phyloP scores from a whole-genome alignment of 2,113 vertebrate species.

The Pantherophis guttatus region DNA sequence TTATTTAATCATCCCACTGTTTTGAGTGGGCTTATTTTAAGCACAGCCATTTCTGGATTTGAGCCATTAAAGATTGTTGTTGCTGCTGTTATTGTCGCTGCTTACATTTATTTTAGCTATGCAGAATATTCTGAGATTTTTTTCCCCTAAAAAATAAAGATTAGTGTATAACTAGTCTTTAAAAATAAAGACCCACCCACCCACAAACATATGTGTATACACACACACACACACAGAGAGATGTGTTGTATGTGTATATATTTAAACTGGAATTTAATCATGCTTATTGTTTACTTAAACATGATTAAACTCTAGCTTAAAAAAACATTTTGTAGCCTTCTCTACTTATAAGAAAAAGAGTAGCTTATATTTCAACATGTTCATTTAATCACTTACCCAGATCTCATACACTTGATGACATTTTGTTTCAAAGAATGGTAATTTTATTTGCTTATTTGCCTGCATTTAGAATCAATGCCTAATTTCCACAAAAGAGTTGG shows the following conservation, averaged over 20 bases:
- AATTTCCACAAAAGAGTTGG: conserved; percentile 26
- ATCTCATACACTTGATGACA: not conserved
- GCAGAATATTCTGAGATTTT: not conserved
- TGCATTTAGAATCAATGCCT: not conserved
- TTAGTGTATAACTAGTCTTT: not conserved
- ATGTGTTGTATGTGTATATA: not conserved
- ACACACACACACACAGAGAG: too few relatives aligned
- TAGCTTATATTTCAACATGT: not conserved
- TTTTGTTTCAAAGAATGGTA: conserved; percentile 6
- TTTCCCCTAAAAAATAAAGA: not conserved
- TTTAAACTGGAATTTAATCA: not conserved
- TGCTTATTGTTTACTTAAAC: not conserved
- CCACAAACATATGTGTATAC: not conserved
- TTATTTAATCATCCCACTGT: not conserved
- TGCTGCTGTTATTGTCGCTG: not conserved
- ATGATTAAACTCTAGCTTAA: not conserved
- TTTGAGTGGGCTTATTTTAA: not conserved
- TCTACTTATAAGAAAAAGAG: not conserved
- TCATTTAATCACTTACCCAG: not conserved
- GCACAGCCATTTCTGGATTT: not conserved
- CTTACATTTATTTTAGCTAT: not conserved
- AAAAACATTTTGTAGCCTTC: not conserved
- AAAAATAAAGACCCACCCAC: not conserved
- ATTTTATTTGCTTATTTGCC: not conserved
- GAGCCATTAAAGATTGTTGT: not conserved